Percentiles rank a stretch among this genome's conserved stretches.
These are phyloP conservation scores for Cheilinus undulatus DNA, from an alignment of 2,113 vertebrate species.

Conservation along the genomic window DNA sequence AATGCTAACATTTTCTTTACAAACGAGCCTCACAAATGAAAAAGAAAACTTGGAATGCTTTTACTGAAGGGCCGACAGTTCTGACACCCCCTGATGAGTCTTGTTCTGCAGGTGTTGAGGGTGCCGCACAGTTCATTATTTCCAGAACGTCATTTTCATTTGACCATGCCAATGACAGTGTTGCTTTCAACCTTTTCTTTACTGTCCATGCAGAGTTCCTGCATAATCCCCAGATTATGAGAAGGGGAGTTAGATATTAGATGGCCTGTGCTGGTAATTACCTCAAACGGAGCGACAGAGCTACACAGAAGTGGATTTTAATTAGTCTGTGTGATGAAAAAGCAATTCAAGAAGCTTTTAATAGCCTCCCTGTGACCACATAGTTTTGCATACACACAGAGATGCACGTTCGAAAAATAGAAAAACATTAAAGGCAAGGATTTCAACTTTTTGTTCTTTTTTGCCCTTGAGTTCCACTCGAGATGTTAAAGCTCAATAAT, in stretches of 20 bases:
- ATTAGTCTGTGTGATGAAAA: conserved; percentile 42
- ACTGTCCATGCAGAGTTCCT: neutral
- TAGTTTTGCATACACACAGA: neutral
- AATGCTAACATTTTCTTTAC: no score
- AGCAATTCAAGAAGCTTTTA: conserved; percentile 2
- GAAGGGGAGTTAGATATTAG: conserved; percentile 19
- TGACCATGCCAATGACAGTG: neutral
- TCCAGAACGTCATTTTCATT: neutral
- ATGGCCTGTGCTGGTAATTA: conserved; percentile 38
- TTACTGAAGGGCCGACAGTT: neutral
- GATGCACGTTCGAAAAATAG: no score
- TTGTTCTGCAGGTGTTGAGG: neutral
- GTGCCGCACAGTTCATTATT: neutral
- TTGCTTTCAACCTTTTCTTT: neutral
- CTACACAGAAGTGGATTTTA: conserved; percentile 45
- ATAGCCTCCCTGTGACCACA: conserved; percentile 6
- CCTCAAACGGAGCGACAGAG: conserved; percentile 17
- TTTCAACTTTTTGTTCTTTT: conserved; percentile 37
- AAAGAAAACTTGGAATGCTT: neutral
- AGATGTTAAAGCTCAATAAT: conserved; percentile 34
- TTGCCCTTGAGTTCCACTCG: conserved; percentile 26
- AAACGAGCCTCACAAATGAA: no score
- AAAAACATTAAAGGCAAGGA: conserved; percentile 15
- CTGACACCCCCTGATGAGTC: neutral
- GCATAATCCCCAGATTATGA: conserved; percentile 27